These are phyloP conservation scores for Drosophila glabriapex DNA, from an alignment of 2,888 invertebrate genomes.

Conservation along the genomic window DNA sequence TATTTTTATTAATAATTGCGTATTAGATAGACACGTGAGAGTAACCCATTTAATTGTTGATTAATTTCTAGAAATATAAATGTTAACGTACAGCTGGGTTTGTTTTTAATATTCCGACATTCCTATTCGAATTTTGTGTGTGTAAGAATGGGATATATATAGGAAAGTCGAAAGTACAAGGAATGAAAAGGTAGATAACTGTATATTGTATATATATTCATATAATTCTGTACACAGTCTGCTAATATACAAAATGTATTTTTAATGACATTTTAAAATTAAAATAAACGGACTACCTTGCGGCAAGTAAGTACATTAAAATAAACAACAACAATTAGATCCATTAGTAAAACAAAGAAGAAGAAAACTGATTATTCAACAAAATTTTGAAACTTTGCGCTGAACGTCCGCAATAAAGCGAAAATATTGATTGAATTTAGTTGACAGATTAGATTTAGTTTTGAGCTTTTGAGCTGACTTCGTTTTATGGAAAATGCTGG, in stretches of 20 bases:
- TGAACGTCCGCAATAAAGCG: not conserved
- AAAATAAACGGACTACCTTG: not conserved
- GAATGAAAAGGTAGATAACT: not conserved
- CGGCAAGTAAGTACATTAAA: not conserved
- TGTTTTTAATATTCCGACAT: not conserved
- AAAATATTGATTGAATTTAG: not conserved
- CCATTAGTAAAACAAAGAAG: no score
- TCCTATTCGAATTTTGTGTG: not conserved
- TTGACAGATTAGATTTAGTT: not conserved
- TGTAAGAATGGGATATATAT: not conserved
- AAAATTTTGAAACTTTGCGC: not conserved
- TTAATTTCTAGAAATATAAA: not conserved
- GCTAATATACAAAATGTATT: not conserved
- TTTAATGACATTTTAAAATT: not conserved
- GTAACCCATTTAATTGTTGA: not conserved
- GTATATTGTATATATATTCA: not conserved
- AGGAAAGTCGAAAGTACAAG: not conserved
- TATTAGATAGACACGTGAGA: slow-evolving; percentile 14
- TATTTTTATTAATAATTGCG: not conserved
- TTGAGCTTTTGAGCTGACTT: not conserved
- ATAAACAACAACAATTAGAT: not conserved
- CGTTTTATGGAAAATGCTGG: not conserved
- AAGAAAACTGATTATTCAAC: not conserved
- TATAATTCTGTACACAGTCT: not conserved
- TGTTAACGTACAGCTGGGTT: no score